Percentiles rank a stretch among this genome's conserved stretches.
phyloP scores from a whole-genome alignment of 2,113 vertebrate species.

The Pungitius pungitius region DNA sequence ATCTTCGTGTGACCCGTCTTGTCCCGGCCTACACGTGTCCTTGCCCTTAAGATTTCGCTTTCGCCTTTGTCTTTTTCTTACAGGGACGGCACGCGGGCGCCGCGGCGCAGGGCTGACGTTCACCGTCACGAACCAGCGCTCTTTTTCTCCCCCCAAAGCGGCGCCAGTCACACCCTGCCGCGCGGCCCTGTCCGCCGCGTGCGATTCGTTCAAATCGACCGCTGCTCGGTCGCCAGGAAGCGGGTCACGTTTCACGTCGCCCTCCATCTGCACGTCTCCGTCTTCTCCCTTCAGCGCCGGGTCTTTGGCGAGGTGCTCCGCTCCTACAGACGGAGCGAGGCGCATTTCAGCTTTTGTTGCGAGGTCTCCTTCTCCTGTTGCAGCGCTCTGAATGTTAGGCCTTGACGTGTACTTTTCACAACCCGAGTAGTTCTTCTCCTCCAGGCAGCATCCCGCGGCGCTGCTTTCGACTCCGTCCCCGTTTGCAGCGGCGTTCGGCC shows the following conservation, averaged over 20 bases:
- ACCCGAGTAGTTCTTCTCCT: not conserved
- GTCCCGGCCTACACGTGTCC: not conserved
- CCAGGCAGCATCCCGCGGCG: constrained; percentile 1
- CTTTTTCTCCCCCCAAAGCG: constrained; percentile 65
- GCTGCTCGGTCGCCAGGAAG: constrained; percentile 17
- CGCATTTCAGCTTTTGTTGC: not conserved
- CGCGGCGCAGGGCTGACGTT: constrained; percentile 52
- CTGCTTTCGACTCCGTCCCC: constrained; percentile 4
- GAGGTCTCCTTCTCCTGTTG: constrained; percentile 12
- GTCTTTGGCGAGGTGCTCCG: constrained; percentile 2
- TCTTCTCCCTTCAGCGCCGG: constrained; percentile 1
- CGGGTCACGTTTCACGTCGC: constrained; percentile 27
- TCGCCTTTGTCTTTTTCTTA: constrained; percentile 73
- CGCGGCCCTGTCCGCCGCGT: constrained; percentile 1
- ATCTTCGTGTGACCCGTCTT: constrained; percentile 12
- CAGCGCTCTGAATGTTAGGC: not conserved
- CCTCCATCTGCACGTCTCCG: constrained; percentile 7
- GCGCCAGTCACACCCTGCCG: constrained; percentile 4
- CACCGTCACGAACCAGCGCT: constrained; percentile 81
- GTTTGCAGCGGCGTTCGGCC: constrained; percentile 6
- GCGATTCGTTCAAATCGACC: constrained; percentile 10
- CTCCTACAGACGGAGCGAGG: not conserved
- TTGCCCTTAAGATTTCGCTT: constrained; percentile 51
- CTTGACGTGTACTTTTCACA: not conserved
- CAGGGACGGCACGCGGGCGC: constrained; percentile 3